phyloP scores from a whole-genome alignment of 2,797 vertebrate genomes.

The Pantherophis alleghaniensis region DNA sequence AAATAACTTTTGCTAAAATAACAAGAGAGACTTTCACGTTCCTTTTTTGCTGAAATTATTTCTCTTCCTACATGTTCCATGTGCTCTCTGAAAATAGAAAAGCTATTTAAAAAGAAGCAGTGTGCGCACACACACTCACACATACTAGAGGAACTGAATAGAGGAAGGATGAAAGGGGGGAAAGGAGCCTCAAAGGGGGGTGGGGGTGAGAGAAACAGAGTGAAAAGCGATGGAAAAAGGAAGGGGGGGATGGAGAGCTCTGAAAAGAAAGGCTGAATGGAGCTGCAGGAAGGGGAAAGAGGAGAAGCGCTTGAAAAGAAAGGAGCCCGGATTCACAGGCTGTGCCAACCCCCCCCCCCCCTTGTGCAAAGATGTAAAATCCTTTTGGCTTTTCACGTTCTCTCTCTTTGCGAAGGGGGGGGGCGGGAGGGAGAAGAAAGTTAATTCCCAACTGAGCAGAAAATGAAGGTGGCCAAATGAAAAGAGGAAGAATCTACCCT shows the following conservation, averaged over 20 bases:
- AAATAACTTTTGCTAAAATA: constrained; percentile 52
- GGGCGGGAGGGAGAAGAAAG: constrained; percentile 61
- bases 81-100: constrained; percentile 72
- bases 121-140: neutral
- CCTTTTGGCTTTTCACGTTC: constrained; percentile 69
- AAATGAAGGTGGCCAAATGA: constrained; percentile 61
- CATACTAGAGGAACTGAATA: constrained; percentile 68
- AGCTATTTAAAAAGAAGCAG: constrained; percentile 69
- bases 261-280: constrained; percentile 71
- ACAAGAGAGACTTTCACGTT: constrained; percentile 63
- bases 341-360: constrained; percentile 68
- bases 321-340: constrained; percentile 73
- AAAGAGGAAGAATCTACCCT: constrained; percentile 14
- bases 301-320: constrained; percentile 77
- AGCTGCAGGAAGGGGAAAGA: constrained; percentile 70
- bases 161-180: constrained; percentile 55
- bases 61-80: constrained; percentile 54
- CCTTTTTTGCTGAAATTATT: constrained; percentile 64
- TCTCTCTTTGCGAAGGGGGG: constrained; percentile 67
- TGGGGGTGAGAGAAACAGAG: constrained; percentile 68
- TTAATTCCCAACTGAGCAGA: constrained; percentile 66
- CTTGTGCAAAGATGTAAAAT: constrained; percentile 57
- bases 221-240: constrained; percentile 70
- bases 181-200: constrained; percentile 68
- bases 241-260: constrained; percentile 57